phyloP scores from a whole-genome alignment of 2,797 vertebrate species.

The Acanthurus leucopareius region DNA sequence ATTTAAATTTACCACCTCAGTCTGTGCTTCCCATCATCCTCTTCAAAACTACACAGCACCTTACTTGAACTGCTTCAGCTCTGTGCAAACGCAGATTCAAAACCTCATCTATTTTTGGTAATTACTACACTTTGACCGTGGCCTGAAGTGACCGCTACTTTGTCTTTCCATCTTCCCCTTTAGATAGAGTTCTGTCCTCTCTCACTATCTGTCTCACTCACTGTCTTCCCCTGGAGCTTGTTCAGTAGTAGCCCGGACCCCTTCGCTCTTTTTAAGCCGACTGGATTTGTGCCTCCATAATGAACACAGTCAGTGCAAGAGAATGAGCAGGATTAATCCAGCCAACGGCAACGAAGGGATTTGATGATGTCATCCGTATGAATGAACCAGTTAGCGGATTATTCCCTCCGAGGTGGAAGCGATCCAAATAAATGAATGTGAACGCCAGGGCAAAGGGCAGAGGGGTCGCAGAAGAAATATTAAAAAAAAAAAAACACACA shows the following conservation, averaged over 20 bases:
- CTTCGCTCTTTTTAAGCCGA: slow-evolving; percentile 78
- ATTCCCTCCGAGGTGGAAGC: slow-evolving; percentile 82
- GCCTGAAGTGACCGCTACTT: slow-evolving; percentile 64
- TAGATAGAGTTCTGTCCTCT: slow-evolving; percentile 39
- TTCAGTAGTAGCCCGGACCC: slow-evolving; percentile 66
- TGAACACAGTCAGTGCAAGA: slow-evolving; percentile 85
- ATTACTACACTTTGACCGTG: slow-evolving; percentile 58
- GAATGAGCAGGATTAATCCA: slow-evolving; percentile 89
- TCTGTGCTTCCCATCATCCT: slow-evolving; percentile 12
- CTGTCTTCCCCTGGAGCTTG: slow-evolving; percentile 59
- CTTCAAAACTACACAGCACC: slow-evolving; percentile 30
- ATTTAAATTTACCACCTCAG: slow-evolving; percentile 5
- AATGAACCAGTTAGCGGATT: slow-evolving; percentile 89
- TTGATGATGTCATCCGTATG: slow-evolving; percentile 89
- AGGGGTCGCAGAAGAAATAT: slow-evolving; percentile 50
- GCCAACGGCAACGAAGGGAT: slow-evolving; percentile 85
- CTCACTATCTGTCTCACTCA: slow-evolving; percentile 56
- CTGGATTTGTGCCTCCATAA: slow-evolving; percentile 86
- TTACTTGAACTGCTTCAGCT: slow-evolving; percentile 45
- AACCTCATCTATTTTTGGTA: slow-evolving; percentile 57
- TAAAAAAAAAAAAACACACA: not conserved
- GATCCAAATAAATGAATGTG: slow-evolving; percentile 84
- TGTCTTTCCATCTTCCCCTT: slow-evolving; percentile 14
- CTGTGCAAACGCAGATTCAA: slow-evolving; percentile 40
- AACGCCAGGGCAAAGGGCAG: slow-evolving; percentile 67